Evolutionary conservation across 1,140 invertebrate species (phyloP).

Genomic region (Diorhabda carinulata): DNA sequence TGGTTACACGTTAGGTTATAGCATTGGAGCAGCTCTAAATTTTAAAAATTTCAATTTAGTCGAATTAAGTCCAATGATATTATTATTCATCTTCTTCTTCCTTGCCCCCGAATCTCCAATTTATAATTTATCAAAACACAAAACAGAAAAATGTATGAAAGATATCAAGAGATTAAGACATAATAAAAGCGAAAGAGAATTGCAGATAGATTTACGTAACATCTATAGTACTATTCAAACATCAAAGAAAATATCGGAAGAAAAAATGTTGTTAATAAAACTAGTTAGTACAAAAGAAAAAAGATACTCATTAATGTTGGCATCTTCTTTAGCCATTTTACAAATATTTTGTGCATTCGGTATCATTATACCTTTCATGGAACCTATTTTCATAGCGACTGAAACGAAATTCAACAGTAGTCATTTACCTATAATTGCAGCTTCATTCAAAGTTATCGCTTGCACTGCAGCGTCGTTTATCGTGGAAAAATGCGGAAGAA

Average conservation of each 20-base stretch:
- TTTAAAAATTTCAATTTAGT: constrained; percentile 65
- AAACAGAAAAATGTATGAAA: constrained; percentile 57
- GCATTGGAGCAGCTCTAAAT: constrained; percentile 53
- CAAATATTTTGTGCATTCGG: constrained; percentile 75
- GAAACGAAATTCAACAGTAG: constrained; percentile 47
- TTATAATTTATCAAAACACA: constrained; percentile 59
- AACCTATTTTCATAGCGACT: constrained; percentile 7
- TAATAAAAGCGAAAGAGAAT: background rate
- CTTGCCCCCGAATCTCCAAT: constrained; percentile 81
- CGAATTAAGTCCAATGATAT: constrained; percentile 57
- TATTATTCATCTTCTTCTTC: constrained; percentile 59
- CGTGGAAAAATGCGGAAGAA: constrained; percentile 66
- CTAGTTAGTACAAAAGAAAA: background rate
- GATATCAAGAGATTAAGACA: constrained; percentile 62
- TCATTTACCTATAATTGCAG: constrained; percentile 78
- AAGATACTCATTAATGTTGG: background rate
- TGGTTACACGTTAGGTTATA: constrained; percentile 48
- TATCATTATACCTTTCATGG: constrained; percentile 3
- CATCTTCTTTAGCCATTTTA: constrained; percentile 49
- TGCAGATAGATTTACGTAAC: constrained; percentile 58
- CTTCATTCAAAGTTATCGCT: constrained; percentile 66
- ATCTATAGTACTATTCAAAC: constrained; percentile 50
- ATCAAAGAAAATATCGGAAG: constrained; percentile 35
- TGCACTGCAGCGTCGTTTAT: constrained; percentile 64
- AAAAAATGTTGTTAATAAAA: background rate